phyloP scores from a whole-genome alignment of 2,797 vertebrate species.

The Phrynocephalus guinanensis region DNA sequence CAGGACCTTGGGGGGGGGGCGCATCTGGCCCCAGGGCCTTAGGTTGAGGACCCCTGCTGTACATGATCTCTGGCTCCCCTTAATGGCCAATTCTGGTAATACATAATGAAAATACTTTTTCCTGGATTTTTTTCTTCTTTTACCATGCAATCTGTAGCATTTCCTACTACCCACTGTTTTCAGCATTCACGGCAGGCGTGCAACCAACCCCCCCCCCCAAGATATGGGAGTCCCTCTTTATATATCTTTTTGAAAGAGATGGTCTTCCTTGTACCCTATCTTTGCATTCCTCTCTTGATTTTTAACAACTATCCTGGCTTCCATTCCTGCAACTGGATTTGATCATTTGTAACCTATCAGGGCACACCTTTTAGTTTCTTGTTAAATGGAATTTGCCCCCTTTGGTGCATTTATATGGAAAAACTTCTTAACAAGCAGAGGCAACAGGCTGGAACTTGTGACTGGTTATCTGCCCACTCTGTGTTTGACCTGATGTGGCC shows the following conservation, averaged over 20 bases:
- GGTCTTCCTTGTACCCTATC: constrained; percentile 48
- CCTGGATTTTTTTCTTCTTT: too few relatives aligned
- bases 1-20: too few relatives aligned
- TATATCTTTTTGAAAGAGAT: constrained; percentile 61
- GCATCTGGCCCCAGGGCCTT: too few relatives aligned
- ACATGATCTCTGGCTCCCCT: too few relatives aligned
- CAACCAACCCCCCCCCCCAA: too few relatives aligned
- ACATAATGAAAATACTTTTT: too few relatives aligned
- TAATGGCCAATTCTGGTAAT: too few relatives aligned
- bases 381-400: constrained; percentile 59
- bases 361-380: constrained; percentile 64
- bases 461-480: constrained; percentile 66
- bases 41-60: too few relatives aligned
- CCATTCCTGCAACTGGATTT: constrained; percentile 43
- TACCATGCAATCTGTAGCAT: too few relatives aligned
- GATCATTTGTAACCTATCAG: constrained; percentile 66
- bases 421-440: constrained; percentile 55
- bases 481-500: constrained; percentile 64
- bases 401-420: constrained; percentile 61
- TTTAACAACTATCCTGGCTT: constrained; percentile 48
- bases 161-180: too few relatives aligned
- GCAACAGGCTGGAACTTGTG: constrained; percentile 64
- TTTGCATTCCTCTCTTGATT: constrained; percentile 57
- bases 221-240: too few relatives aligned
- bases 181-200: too few relatives aligned